Base-by-base conservation (phyloP, 1,140 invertebrate genomes). In the Papilio xuthus region DNA sequence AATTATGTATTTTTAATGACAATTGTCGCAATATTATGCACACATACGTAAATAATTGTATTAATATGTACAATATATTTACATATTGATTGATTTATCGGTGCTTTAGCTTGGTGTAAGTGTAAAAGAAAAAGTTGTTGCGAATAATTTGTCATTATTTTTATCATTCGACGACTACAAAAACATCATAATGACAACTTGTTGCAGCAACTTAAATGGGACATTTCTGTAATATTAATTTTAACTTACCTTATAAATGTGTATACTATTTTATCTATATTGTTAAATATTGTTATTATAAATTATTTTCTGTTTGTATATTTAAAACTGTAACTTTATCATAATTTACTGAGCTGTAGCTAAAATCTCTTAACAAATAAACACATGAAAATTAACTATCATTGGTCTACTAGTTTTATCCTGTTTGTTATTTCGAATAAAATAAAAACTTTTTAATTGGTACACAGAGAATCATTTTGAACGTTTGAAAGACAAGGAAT, bases 111-210 rank as follows among this genome's bases (percentile, higher is more conserved):
- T 78, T 42, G 85, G 85, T 84, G 85, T 56, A 80, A 75, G 75
- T 83, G 60, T 50, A 60, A 50, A 78, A 28, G 53, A 74, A 69
- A 75, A 28, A 78, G 91, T 92, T 84, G 81, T 84, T 86, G 87
- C 86, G 84, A 92, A 92, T 91, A 88, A 92, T 83, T 91, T 85
- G 89, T 83, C 89, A 92, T 92, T 91, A 75, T 60, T n/a, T 15
- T 32, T 50, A 7, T 32, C 10, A 53, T 28, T 26, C 47, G 18
- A 56, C 7, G 4, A 28, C 37, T 8, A 56, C 28, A 75, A 75
- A 50, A 20, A 56, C 44, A 75, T n/a, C 72, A 37, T 78, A 82
- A 84, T 84, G 81, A 81, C 83, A 74, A 77, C 83, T 84, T 78
- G 83, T 84, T 85, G 82, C 82, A 80, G 72, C 78, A 76, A 85